A percentile compares a stretch with the other conserved stretches of the same genome.
phyloP scores from a whole-genome alignment of 2,888 invertebrate genomes.

The Eustalomyia histrio region DNA sequence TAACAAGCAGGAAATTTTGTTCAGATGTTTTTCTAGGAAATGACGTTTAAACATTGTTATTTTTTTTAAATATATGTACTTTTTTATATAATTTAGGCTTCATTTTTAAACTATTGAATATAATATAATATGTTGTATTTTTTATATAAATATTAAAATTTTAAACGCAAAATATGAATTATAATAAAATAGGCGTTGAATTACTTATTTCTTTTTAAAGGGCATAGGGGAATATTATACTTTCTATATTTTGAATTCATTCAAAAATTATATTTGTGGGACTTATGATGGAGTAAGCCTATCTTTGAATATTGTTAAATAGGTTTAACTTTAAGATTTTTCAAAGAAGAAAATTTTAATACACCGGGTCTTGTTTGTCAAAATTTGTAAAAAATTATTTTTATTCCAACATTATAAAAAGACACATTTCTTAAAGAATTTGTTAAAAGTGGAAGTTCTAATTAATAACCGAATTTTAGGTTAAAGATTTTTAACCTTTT shows the following conservation, averaged over 20 bases:
- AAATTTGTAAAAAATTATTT: too few relatives aligned
- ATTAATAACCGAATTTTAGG: too few relatives aligned
- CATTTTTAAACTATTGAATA: conserved; percentile 20
- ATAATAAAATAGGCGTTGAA: not conserved
- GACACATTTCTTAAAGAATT: too few relatives aligned
- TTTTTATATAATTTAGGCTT: conserved; percentile 10
- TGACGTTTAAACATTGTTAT: conserved; percentile 14
- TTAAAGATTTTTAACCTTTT: too few relatives aligned
- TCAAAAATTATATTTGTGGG: too few relatives aligned
- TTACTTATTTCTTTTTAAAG: not conserved
- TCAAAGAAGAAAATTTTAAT: too few relatives aligned
- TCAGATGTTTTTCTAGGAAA: conserved; percentile 9
- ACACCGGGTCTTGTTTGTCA: too few relatives aligned
- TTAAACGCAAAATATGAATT: conserved; percentile 31
- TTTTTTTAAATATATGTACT: not conserved
- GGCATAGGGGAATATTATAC: not conserved
- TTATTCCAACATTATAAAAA: too few relatives aligned
- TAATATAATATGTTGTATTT: conserved; percentile 35
- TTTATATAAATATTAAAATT: conserved; percentile 18
- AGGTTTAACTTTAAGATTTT: too few relatives aligned
- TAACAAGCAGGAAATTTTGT: conserved; percentile 29
- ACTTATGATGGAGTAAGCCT: too few relatives aligned
- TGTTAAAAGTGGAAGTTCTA: too few relatives aligned
- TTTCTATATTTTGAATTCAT: not conserved
- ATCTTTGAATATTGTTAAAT: too few relatives aligned